Conservation (phyloP, 2,113 vertebrate genomes). For the Passer domesticus region DNA sequence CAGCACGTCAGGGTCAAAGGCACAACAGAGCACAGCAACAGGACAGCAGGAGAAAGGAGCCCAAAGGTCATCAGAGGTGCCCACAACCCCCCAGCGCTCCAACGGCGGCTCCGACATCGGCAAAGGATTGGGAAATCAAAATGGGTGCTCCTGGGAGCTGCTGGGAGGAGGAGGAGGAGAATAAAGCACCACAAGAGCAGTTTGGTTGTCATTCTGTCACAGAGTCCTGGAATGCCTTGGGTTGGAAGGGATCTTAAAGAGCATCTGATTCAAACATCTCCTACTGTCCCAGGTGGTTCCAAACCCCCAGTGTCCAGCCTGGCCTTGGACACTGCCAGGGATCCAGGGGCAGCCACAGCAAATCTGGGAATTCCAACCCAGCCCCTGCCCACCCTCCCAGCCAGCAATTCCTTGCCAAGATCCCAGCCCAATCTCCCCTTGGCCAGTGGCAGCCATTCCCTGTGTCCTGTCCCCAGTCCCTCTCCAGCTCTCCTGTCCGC, state of each 20-base stretch:
- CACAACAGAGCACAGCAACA: not conserved
- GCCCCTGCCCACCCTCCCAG: not conserved
- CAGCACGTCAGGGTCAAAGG: constrained; percentile 24
- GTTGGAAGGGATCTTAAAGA: not conserved
- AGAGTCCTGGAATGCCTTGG: not conserved
- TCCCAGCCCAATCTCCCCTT: not conserved
- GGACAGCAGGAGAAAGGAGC: not conserved
- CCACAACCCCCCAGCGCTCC: fast-evolving
- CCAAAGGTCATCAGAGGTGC: fast-evolving
- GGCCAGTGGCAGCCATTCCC: not conserved
- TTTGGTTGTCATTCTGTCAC: not conserved
- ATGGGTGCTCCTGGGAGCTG: not conserved
- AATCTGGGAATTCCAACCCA: not conserved
- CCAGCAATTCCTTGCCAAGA: not conserved
- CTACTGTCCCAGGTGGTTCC: fast-evolving
- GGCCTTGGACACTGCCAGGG: not conserved
- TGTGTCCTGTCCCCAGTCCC: not conserved
- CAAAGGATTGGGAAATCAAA: not conserved
- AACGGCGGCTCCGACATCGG: fast-evolving
- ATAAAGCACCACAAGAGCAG: not conserved
- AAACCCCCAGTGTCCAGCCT: fast-evolving
- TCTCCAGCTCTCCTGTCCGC: not conserved
- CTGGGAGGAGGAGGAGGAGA: not conserved
- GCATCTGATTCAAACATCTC: not conserved
- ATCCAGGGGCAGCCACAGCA: not conserved